These are phyloP conservation scores for Epizoanthus fatuus DNA, from an alignment of 92 coral and sea anemone species.

Conservation along the genomic window DNA sequence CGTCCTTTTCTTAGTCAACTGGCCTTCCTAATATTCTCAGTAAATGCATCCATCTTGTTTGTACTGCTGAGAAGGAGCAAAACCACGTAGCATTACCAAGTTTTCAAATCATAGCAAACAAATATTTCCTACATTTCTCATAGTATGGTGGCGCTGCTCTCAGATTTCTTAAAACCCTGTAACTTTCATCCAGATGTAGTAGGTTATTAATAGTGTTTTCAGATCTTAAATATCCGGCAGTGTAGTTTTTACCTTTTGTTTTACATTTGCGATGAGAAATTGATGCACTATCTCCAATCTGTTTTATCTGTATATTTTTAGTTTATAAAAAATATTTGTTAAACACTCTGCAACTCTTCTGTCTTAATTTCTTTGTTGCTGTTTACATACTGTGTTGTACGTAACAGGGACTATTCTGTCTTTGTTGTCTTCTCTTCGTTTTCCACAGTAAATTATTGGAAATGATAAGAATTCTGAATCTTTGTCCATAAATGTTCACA, in stretches of 20 bases:
- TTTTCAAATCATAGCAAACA: constrained; percentile 41
- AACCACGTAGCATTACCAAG: constrained; percentile 21
- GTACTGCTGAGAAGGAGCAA: constrained; percentile 54
- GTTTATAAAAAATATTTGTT: constrained; percentile 65
- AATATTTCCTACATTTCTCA: constrained; percentile 45
- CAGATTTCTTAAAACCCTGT: constrained; percentile 45
- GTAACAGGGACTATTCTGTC: constrained; percentile 69
- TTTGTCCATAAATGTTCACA: constrained; percentile 68
- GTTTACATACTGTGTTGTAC: constrained; percentile 76
- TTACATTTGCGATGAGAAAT: constrained; percentile 16
- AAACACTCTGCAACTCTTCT: constrained; percentile 67
- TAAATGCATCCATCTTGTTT: constrained; percentile 38
- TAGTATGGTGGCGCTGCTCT: constrained; percentile 53
- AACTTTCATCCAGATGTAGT: constrained; percentile 52
- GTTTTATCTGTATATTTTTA: constrained; percentile 47
- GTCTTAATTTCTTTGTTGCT: constrained; percentile 78
- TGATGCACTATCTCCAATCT: constrained; percentile 40
- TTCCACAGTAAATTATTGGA: constrained; percentile 81
- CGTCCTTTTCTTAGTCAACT: constrained; percentile 25
- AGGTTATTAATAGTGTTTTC: constrained; percentile 15
- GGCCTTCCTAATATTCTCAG: constrained; percentile 34
- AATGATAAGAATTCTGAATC: constrained; percentile 71
- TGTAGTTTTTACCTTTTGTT: constrained; percentile 40
- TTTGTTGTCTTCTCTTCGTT: constrained; percentile 70
- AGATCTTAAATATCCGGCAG: constrained; percentile 36